phyloP scores from a whole-genome alignment of 2,888 invertebrate species.

The Sialis fuliginosa region DNA sequence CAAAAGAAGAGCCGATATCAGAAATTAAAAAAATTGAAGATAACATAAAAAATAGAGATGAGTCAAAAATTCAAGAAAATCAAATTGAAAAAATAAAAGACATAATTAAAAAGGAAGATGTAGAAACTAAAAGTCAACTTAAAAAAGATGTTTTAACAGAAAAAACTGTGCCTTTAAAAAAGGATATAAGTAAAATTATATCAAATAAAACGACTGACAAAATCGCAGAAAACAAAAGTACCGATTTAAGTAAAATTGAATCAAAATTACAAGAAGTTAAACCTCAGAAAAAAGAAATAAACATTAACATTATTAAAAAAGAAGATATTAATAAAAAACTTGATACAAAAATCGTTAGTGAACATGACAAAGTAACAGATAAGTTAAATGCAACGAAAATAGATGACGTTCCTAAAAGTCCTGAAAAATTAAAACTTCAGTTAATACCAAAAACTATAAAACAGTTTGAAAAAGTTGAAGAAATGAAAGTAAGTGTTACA shows the following conservation, averaged over 20 bases:
- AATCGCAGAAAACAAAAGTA: no score
- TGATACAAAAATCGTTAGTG: no score
- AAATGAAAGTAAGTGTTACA: conserved; percentile 18
- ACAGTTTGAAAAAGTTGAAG: neutral
- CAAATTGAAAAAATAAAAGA: conserved; percentile 12
- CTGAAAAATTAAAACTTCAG: no score
- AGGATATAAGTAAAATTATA: neutral
- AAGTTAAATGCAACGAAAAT: no score
- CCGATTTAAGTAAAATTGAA: no score
- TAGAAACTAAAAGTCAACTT: conserved; percentile 1
- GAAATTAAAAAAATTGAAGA: conserved; percentile 3
- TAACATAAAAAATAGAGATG: conserved; percentile 2
- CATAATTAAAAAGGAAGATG: neutral
- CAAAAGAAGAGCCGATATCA: conserved; percentile 1
- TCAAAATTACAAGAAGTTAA: no score
- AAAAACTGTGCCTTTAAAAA: neutral
- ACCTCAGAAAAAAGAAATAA: no score
- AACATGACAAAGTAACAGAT: no score
- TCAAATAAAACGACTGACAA: no score
- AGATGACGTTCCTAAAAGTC: no score
- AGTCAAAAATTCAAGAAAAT: conserved; percentile 19
- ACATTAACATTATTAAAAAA: no score
- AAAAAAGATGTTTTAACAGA: neutral
- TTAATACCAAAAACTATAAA: neutral
- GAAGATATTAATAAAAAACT: no score